phyloP scores from a whole-genome alignment of 2,888 invertebrate genomes.

The Cataglyphis altisquamis region DNA sequence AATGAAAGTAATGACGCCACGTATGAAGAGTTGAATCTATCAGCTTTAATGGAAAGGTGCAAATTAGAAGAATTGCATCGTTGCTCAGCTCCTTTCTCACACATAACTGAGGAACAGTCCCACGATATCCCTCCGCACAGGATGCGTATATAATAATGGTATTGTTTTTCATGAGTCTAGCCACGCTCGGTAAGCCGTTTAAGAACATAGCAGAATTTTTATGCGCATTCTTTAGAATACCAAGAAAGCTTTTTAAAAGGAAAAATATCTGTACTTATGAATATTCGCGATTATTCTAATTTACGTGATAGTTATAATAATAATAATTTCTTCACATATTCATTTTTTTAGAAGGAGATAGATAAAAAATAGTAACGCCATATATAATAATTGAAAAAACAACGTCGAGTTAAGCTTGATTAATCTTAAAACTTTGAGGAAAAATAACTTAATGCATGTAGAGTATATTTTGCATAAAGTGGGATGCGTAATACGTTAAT shows the following conservation, averaged over 20 bases:
- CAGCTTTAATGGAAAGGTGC: conserved; percentile 53
- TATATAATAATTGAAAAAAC: not conserved
- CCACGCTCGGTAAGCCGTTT: conserved; percentile 54
- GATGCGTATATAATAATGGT: conserved; percentile 60
- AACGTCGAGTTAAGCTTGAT: not conserved
- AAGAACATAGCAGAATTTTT: conserved; percentile 47
- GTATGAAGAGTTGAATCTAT: conserved; percentile 39
- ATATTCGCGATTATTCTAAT: conserved; percentile 20
- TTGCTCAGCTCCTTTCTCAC: conserved; percentile 51
- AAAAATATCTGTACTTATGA: conserved; percentile 24
- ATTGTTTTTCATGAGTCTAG: conserved; percentile 58
- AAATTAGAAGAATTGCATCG: conserved; percentile 55
- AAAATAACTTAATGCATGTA: not conserved
- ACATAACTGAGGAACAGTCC: conserved; percentile 49
- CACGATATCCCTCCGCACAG: conserved; percentile 58
- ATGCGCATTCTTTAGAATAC: conserved; percentile 51
- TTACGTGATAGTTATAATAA: not conserved
- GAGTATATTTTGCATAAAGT: not conserved
- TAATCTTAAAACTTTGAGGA: not conserved
- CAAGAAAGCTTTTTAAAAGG: not conserved
- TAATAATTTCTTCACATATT: not conserved
- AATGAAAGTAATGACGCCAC: conserved; percentile 44
- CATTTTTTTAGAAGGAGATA: not conserved
- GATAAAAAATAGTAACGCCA: not conserved
- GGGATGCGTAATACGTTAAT: not conserved